Conservation (phyloP, 2,888 invertebrate species). For the Mesorhabditis sp. region DNA sequence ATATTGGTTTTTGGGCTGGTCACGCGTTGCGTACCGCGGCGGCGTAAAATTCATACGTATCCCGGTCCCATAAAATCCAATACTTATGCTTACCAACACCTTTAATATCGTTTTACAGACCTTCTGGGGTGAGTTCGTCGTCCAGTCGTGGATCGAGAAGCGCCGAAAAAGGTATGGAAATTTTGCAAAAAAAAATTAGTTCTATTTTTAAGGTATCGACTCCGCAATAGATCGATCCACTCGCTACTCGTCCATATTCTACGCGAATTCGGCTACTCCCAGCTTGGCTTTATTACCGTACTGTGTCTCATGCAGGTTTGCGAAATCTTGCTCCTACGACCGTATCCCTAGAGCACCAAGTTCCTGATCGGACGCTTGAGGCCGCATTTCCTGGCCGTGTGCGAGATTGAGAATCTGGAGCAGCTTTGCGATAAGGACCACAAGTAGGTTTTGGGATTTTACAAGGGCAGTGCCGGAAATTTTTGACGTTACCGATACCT, state of each 20-base stretch:
- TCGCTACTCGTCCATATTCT: constrained; percentile 28
- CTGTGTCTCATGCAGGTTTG: constrained; percentile 20
- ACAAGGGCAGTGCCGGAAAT: too few species aligned
- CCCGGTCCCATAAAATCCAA: too few species aligned
- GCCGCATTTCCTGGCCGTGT: constrained; percentile 86
- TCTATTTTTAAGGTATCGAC: neutral
- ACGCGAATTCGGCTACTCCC: constrained; percentile 29
- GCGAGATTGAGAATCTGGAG: constrained; percentile 66
- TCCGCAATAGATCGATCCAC: constrained; percentile 30
- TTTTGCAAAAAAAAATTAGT: neutral
- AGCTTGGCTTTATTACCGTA: constrained; percentile 37
- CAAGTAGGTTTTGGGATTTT: neutral
- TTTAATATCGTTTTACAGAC: neutral
- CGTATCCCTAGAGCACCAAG: constrained; percentile 74
- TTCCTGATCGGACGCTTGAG: constrained; percentile 84
- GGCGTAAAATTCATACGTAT: too few species aligned
- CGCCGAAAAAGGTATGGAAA: neutral
- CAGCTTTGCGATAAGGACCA: constrained; percentile 1
- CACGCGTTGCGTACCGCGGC: too few species aligned
- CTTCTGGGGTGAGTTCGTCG: constrained; percentile 5
- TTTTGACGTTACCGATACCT: too few species aligned
- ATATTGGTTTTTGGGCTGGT: constrained; percentile 6
- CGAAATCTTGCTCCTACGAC: neutral
- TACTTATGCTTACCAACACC: too few species aligned
- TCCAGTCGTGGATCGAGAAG: neutral